Conservation (phyloP, 2,888 invertebrate genomes). For the Polydrusus pterygomalis region DNA sequence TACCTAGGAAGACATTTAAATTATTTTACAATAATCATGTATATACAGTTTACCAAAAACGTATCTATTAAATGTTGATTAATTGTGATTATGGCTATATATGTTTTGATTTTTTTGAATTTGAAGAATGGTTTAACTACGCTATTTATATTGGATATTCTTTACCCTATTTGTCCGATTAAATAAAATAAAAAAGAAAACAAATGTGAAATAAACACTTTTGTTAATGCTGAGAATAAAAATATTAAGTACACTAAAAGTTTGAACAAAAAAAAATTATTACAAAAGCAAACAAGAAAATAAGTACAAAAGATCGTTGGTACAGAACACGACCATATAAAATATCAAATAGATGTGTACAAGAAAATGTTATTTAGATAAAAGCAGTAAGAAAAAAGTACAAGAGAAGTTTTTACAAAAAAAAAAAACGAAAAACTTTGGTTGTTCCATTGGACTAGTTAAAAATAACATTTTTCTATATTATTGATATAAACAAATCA, state of each 20-base stretch:
- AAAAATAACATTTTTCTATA: constrained; percentile 57
- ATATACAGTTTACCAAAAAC: too few relatives aligned
- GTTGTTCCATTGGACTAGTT: constrained; percentile 72
- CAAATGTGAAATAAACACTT: constrained; percentile 57
- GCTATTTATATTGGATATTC: constrained; percentile 38
- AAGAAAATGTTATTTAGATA: constrained; percentile 48
- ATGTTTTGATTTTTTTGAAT: constrained; percentile 34
- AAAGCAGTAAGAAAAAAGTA: constrained; percentile 6
- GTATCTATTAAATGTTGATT: background rate
- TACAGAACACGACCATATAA: constrained; percentile 44
- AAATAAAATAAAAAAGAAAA: constrained; percentile 52
- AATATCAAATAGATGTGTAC: constrained; percentile 48
- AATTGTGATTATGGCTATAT: constrained; percentile 43
- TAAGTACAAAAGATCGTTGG: too few relatives aligned
- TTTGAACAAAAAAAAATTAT: too few relatives aligned
- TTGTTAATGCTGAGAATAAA: too few relatives aligned
- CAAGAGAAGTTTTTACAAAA: constrained; percentile 57
- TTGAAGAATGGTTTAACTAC: constrained; percentile 39
- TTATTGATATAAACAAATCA: constrained; percentile 31
- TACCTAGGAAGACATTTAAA: background rate
- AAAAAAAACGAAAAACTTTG: constrained; percentile 67
- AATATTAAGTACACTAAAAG: too few relatives aligned
- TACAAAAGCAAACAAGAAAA: too few relatives aligned
- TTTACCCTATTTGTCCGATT: constrained; percentile 71
- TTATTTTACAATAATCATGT: constrained; percentile 13